Base-by-base conservation (phyloP, 2,113 vertebrate genomes). In the Sylvia atricapilla region DNA sequence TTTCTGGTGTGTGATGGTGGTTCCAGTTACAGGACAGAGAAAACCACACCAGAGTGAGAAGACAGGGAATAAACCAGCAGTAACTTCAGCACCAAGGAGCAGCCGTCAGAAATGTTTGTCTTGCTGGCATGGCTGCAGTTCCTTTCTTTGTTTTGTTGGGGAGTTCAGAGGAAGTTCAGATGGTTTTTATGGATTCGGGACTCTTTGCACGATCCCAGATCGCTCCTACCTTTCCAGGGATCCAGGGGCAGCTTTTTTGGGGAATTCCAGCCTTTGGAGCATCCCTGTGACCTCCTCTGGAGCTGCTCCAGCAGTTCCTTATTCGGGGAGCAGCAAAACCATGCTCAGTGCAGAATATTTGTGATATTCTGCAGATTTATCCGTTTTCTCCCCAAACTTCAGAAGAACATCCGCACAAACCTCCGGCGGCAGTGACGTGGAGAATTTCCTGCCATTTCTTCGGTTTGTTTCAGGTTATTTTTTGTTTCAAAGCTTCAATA, bases 401-500 rank as follows among this genome's bases (percentile, higher is more conserved):
- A 13, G 3, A 62, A 62, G 37, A 31, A 11, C 35, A 33, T 43
- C 56, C 50, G 1, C 24, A 30, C 16, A 13, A 33, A 52, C 18
- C 55, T 4, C 44, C 27, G 13, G 22, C 2, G 47, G 23, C 23
- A 6, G 16, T n/a, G 44, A 10, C 2, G 0, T 33, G 55, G 69
- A 66, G 60, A 30, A 59, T n/a, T 77, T 37, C 4, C 75, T 39
- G 35, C 12, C 5, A 10, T 31, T 58, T 5, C 10, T 52, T 41
- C 15, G 5, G 11, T 47, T 10, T 33, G 15, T 66, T 86, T 19
- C 41, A 4, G 11, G 5, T 20, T 31, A 9, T 22, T 58, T 58
- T 15, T 7, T 52, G 16, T 4, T 43, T n/a, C n/a, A n/a, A n/a
- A 44, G 59, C 15, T 58, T 31, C 25, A 7, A 6, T 37, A 1